Conservation (phyloP, 2,113 vertebrate genomes). For the rat (Rattus norvegicus) region DNA sequence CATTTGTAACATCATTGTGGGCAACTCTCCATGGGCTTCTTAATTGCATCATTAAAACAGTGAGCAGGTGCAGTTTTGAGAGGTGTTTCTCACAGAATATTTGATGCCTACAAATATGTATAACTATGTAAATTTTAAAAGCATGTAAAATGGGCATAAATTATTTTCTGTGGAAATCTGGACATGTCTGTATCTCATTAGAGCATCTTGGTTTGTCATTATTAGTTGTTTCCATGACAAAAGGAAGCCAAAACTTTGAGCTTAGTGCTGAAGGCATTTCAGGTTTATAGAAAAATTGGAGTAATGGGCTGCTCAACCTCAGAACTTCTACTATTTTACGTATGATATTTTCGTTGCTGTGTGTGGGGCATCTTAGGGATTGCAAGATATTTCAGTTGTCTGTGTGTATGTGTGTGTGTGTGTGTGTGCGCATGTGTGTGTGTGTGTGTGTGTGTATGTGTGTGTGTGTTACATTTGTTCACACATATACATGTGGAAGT, state of each 20-base stretch:
- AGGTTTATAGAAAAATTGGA: background rate
- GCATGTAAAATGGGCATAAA: background rate
- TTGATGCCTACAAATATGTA: constrained; percentile 13
- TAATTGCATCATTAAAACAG: constrained; percentile 27
- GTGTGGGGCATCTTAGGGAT: background rate
- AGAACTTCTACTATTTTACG: background rate
- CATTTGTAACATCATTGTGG: background rate
- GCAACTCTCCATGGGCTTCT: background rate
- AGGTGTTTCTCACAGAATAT: background rate
- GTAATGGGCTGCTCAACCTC: background rate
- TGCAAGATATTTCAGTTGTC: background rate
- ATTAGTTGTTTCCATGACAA: background rate
- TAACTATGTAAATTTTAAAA: background rate
- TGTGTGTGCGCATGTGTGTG: background rate
- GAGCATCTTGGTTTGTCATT: background rate
- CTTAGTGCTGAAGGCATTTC: background rate
- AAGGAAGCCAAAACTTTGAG: background rate
- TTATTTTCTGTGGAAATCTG: constrained; percentile 16
- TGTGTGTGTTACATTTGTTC: background rate
- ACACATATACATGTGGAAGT: background rate
- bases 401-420: background rate
- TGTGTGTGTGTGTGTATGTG: background rate
- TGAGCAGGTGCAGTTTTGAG: background rate
- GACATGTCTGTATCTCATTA: background rate
- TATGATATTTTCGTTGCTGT: background rate